Evolutionary conservation across 1,140 invertebrate species (phyloP).

Genomic region (Aphelenchoides avenae): DNA sequence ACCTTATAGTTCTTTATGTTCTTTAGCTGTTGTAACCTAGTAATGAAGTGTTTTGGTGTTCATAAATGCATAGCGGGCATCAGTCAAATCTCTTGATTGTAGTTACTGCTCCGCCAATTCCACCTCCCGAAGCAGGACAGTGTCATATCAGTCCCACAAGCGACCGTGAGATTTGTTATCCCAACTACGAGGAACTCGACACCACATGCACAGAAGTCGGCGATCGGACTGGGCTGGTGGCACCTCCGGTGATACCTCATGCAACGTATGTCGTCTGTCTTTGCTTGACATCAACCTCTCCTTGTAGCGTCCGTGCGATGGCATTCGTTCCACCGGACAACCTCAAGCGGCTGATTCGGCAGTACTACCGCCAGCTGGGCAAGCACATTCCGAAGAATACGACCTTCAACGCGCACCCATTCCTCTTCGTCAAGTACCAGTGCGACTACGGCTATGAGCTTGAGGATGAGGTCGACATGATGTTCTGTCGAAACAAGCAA

Average conservation of each 20-base stretch:
- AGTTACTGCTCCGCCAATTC: slow-evolving; percentile 56
- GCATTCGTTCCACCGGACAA: slow-evolving; percentile 58
- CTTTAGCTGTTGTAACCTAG: slow-evolving; percentile 10
- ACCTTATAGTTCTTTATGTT: slow-evolving; percentile 1
- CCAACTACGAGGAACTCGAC: slow-evolving; percentile 47
- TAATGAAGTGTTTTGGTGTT: slow-evolving; percentile 17
- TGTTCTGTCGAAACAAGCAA: slow-evolving; percentile 53
- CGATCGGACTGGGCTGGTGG: slow-evolving; percentile 43
- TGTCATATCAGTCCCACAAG: slow-evolving; percentile 47
- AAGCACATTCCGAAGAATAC: slow-evolving; percentile 50
- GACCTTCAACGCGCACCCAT: slow-evolving; percentile 39
- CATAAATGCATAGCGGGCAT: background rate
- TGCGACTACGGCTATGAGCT: slow-evolving; percentile 57
- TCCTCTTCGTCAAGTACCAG: slow-evolving; percentile 57
- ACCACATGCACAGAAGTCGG: slow-evolving; percentile 54
- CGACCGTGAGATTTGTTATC: slow-evolving; percentile 55
- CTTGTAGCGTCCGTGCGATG: slow-evolving; percentile 56
- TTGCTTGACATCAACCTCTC: slow-evolving; percentile 3
- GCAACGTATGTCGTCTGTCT: slow-evolving; percentile 44
- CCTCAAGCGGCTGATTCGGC: slow-evolving; percentile 52
- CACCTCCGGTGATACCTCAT: slow-evolving; percentile 49
- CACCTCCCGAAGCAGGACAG: slow-evolving; percentile 48
- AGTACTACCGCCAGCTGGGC: slow-evolving; percentile 54
- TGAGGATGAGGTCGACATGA: slow-evolving; percentile 56
- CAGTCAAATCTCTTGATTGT: slow-evolving; percentile 25